Conservation (phyloP, 1,140 invertebrate genomes). For the Parasteatoda tepidariorum region DNA sequence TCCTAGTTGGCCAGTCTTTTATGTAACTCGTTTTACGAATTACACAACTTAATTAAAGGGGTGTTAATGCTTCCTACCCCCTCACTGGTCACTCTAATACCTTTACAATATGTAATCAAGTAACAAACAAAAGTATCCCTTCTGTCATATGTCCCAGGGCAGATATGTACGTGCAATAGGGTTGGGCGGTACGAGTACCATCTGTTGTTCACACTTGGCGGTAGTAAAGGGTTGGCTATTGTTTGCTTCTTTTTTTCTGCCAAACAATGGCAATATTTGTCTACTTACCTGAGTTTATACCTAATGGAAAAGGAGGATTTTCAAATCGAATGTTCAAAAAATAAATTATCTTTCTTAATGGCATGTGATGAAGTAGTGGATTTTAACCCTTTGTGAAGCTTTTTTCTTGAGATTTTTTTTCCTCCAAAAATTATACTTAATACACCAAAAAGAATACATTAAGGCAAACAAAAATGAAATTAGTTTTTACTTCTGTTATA, state of each 20-base stretch:
- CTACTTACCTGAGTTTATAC: slow-evolving; percentile 9
- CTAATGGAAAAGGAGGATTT: slow-evolving; percentile 18
- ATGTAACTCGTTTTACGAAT: too few species aligned
- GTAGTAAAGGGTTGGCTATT: slow-evolving; percentile 42
- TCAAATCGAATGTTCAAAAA: not conserved
- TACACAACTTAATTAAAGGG: slow-evolving; percentile 52
- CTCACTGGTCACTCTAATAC: slow-evolving; percentile 29
- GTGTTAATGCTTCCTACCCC: not conserved
- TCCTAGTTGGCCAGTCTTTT: too few species aligned
- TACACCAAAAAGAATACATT: too few species aligned
- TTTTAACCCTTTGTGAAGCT: not conserved
- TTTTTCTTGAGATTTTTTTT: too few species aligned
- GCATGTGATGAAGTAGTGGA: not conserved
- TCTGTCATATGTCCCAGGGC: slow-evolving; percentile 6
- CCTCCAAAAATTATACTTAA: too few species aligned
- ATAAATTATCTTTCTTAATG: not conserved
- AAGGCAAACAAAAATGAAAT: too few species aligned
- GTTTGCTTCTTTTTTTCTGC: not conserved
- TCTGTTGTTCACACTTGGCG: slow-evolving; percentile 19
- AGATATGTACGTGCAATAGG: slow-evolving; percentile 6
- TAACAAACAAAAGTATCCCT: slow-evolving; percentile 34
- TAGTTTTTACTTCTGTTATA: too few species aligned
- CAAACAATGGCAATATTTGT: slow-evolving; percentile 29
- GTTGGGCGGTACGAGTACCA: slow-evolving; percentile 38
- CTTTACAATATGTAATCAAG: slow-evolving; percentile 34